Evolutionary conservation across 2,113 vertebrate genomes (phyloP), one percentile per base, ranked within the genome.

Genomic region (Burhinus oedicnemus): DNA sequence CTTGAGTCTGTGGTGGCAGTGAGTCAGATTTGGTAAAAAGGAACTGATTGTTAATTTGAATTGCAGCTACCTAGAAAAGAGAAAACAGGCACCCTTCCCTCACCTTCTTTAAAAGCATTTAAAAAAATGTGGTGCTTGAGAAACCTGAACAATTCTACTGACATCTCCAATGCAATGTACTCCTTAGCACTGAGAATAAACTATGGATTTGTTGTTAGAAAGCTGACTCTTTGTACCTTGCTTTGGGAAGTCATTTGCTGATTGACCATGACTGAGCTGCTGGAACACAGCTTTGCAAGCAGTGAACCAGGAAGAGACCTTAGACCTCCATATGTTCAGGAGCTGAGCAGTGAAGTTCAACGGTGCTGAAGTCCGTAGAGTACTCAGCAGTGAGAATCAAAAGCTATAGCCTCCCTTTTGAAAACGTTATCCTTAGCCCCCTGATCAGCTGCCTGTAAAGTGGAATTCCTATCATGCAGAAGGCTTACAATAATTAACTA

Each of bases 301-400:
- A 11, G 38, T n/a, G 49, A 40, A 11, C 38, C 18, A 32, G 34
- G 68, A 30, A 27, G 32, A 6, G 12, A 2, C 20, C 6, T 36
- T 18, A 15, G 36, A 4, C 8, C 14, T 45, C 0, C 2, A 1
- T 9, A 13, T 0, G 17, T 11, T 36, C 42, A 71, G 49, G 58
- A 42, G 22, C 64, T 51, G 34, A 23, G 38, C 44, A 36, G 85
- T 27, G 1, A 18, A 16, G 71, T 69, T 87, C 58, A 17, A 1
- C 9, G 47, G 15, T 58, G 65, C 69, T 64, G 47, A 47, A 49
- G 22, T 11, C 51, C 30, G 3, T 2, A 4, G 17, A 30, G 36
- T 27, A 9, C 29, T 42, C 11, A 1, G 29, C 14, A 9, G 42
- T 25, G 54, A 62, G n/a, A 47, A 69, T 58, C 38, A 38, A 25